A percentile compares a stretch with the other conserved stretches of the same genome.
phyloP scores from a whole-genome alignment of 2,888 invertebrate genomes.

The Erebia aethiops region DNA sequence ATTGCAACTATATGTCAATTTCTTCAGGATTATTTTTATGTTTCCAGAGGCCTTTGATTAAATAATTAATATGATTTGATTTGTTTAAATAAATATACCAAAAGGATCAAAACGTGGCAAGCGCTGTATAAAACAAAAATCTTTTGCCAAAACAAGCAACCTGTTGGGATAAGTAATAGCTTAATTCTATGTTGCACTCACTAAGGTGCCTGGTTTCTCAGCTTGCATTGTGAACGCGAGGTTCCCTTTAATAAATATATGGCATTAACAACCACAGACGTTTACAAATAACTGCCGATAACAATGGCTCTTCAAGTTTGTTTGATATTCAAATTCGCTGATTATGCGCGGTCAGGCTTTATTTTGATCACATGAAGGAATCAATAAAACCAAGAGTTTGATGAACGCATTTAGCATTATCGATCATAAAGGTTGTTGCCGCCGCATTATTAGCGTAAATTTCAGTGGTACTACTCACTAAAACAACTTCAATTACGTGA shows the following conservation, averaged over 20 bases:
- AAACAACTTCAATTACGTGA: neutral
- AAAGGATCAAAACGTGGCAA: slow-evolving; percentile 37
- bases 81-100: slow-evolving; percentile 4
- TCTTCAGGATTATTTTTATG: neutral
- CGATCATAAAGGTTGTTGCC: neutral
- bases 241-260: slow-evolving; percentile 65
- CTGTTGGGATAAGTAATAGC: slow-evolving; percentile 79
- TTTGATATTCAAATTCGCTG: slow-evolving; percentile 52
- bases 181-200: slow-evolving; percentile 72
- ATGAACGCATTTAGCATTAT: neutral
- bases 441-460: neutral
- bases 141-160: slow-evolving; percentile 63
- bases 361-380: slow-evolving; percentile 25
- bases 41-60: too few species aligned
- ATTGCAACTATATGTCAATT: neutral
- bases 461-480: neutral
- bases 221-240: slow-evolving; percentile 56
- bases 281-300: slow-evolving; percentile 62
- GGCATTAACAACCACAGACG: slow-evolving; percentile 64
- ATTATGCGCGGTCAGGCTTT: slow-evolving; percentile 38
- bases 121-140: slow-evolving; percentile 28
- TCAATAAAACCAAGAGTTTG: slow-evolving; percentile 18
- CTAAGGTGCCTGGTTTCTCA: slow-evolving; percentile 77
- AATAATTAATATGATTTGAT: neutral
- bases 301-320: slow-evolving; percentile 51